Evolutionary conservation across 2,888 invertebrate species (phyloP).

Genomic region (Lucinisca nassula): DNA sequence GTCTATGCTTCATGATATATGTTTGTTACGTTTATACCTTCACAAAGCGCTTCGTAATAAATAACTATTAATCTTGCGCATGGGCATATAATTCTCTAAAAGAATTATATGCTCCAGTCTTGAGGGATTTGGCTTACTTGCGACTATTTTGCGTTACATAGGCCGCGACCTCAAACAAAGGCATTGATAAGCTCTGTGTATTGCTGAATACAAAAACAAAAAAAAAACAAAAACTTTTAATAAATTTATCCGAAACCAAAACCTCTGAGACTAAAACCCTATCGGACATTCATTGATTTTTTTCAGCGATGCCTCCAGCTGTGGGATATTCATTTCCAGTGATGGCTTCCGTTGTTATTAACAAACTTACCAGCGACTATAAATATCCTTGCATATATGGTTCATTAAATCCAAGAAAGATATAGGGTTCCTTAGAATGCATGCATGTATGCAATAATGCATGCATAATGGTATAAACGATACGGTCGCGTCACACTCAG

Average conservation of each 20-base stretch:
- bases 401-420: constrained; percentile 52
- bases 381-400: constrained; percentile 26
- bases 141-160: not conserved
- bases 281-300: no score
- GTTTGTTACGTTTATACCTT: not conserved
- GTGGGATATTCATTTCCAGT: not conserved
- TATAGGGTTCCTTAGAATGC: constrained; percentile 52
- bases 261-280: no score
- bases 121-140: not conserved
- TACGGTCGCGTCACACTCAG: constrained; percentile 52
- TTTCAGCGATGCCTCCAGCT: no score
- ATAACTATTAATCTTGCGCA: not conserved
- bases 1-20: not conserved
- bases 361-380: not conserved
- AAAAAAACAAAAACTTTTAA: not conserved
- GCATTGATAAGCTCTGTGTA: constrained; percentile 6
- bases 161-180: not conserved
- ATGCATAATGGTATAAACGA: constrained; percentile 21
- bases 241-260: not conserved
- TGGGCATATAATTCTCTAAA: no score
- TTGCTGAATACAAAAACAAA: not conserved
- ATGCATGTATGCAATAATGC: constrained; percentile 39
- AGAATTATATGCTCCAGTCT: no score
- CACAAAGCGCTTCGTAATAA: not conserved
- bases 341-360: not conserved